Percentiles rank a stretch among this genome's conserved stretches.
Conservation (phyloP, 2,113 vertebrate genomes). For the Emydocephalus ijimae region DNA sequence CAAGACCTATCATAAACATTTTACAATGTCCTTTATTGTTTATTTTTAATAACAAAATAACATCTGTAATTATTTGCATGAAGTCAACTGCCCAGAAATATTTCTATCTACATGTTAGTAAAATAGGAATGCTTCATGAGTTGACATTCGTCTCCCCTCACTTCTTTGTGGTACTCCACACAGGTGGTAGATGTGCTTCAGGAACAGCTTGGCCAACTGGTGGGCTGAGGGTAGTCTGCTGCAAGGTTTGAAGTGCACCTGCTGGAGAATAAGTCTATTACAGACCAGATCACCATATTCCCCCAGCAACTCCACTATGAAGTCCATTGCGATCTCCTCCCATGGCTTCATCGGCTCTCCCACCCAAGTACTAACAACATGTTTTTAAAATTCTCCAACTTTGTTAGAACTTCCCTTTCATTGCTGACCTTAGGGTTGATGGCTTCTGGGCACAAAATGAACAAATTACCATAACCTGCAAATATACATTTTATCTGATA, state of each 20-base stretch:
- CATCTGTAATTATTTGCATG: neutral
- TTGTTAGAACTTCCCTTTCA: neutral
- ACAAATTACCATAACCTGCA: neutral
- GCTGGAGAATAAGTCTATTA: no score
- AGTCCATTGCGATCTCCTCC: no score
- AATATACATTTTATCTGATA: neutral
- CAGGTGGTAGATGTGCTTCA: no score
- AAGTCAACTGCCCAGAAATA: neutral
- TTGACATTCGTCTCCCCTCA: no score
- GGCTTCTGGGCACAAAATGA: neutral
- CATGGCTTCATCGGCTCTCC: no score
- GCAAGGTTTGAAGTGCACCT: no score
- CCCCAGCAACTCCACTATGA: no score
- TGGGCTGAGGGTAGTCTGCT: no score
- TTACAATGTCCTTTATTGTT: neutral
- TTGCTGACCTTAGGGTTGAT: neutral
- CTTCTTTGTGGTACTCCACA: no score
- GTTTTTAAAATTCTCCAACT: neutral
- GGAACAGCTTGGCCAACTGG: no score
- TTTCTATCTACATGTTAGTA: neutral
- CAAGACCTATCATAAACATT: neutral
- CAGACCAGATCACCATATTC: no score
- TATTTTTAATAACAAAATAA: neutral
- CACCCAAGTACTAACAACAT: neutral
- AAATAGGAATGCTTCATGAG: no score